Conservation (phyloP, 1,140 invertebrate genomes). For the fruit fly (Drosophila melanogaster) region Release_6_plus_ISO1_MT NT_033779.5:8802001-8802500, state of each 20-base stretch:
- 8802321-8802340: slow-evolving; percentile 42
- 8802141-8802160: slow-evolving; percentile 59
- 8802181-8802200: slow-evolving; percentile 83
- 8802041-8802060: slow-evolving; percentile 72
- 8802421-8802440: slow-evolving; percentile 40
- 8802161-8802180: slow-evolving; percentile 73
- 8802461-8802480: slow-evolving; percentile 25
- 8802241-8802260: slow-evolving; percentile 80
- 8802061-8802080: slow-evolving; percentile 73
- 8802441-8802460: slow-evolving; percentile 13
- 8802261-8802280: slow-evolving; percentile 64
- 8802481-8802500: slow-evolving; percentile 33
- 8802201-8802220: slow-evolving; percentile 30
- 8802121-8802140: slow-evolving; percentile 61
- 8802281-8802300: slow-evolving; percentile 78
- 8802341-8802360: slow-evolving; percentile 70
- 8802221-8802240: slow-evolving; percentile 74
- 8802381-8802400: slow-evolving; percentile 64
- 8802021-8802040: not conserved
- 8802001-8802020: not conserved
- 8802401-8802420: slow-evolving; percentile 30
- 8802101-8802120: slow-evolving; percentile 83
- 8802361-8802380: slow-evolving; percentile 64
- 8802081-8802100: slow-evolving; percentile 57
- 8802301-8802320: slow-evolving; percentile 77